A percentile compares a stretch with the other conserved stretches of the same genome.
phyloP scores from a whole-genome alignment of 2,888 invertebrate species.

The Lathronympha strigana region DNA sequence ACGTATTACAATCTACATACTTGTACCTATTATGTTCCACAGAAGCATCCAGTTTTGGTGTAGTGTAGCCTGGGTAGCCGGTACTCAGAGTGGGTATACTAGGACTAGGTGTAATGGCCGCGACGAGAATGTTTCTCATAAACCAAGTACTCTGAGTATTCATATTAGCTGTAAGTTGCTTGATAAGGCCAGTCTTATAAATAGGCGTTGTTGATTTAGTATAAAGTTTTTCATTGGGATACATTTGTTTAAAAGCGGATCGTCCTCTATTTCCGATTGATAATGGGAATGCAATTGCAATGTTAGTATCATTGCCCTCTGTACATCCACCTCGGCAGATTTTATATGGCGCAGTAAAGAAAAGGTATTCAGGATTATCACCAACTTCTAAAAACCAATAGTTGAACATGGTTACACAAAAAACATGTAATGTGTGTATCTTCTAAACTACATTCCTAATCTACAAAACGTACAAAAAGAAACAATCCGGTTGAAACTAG shows the following conservation, averaged over 20 bases:
- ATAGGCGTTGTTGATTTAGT: conserved; percentile 47
- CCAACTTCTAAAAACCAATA: too few species aligned
- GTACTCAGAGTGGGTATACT: not conserved
- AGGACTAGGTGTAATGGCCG: too few species aligned
- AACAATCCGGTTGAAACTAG: too few species aligned
- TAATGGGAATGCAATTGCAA: conserved; percentile 63
- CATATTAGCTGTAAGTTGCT: not conserved
- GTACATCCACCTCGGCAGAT: conserved; percentile 62
- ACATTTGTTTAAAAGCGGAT: conserved; percentile 52
- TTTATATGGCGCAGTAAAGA: conserved; percentile 72
- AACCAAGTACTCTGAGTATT: not conserved
- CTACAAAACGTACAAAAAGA: too few species aligned
- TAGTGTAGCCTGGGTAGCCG: not conserved
- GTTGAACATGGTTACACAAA: too few species aligned
- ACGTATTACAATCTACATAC: too few species aligned
- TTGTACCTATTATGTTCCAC: too few species aligned
- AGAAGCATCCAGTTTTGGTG: too few species aligned
- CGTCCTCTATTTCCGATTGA: conserved; percentile 58
- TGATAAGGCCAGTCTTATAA: conserved; percentile 47
- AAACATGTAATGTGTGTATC: too few species aligned
- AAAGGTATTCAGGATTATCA: conserved; percentile 56
- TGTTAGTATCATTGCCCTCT: conserved; percentile 47
- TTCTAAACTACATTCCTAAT: too few species aligned
- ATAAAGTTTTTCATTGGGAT: conserved; percentile 57
- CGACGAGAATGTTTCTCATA: not conserved